phyloP scores from a whole-genome alignment of 2,888 invertebrate species.

The Mimas tiliae region DNA sequence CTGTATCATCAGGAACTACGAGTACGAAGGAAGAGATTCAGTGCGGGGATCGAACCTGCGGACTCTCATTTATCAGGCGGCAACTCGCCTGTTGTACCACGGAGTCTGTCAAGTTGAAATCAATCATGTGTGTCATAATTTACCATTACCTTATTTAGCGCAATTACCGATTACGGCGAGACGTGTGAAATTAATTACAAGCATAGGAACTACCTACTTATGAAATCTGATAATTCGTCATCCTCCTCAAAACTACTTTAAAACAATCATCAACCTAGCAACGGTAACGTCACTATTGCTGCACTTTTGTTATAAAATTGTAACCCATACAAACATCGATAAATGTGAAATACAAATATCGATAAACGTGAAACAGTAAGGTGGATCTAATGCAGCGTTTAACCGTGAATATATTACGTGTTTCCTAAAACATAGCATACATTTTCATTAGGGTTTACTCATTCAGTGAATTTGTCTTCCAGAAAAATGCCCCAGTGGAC shows the following conservation, averaged over 20 bases:
- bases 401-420: background rate
- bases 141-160: background rate
- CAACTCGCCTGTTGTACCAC: too few relatives aligned
- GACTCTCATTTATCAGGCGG: too few relatives aligned
- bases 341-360: too few relatives aligned
- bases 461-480: background rate
- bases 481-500: constrained; percentile 70
- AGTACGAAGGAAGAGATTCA: too few relatives aligned
- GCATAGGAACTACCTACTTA: background rate
- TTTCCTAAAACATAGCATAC: too few relatives aligned
- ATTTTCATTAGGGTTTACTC: background rate
- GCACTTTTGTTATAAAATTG: constrained; percentile 9
- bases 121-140: background rate
- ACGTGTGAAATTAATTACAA: background rate
- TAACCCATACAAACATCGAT: too few relatives aligned
- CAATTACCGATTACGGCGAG: background rate
- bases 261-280: background rate
- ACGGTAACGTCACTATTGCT: background rate
- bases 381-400: constrained; percentile 14
- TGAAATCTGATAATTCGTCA: background rate
- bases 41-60: too few relatives aligned
- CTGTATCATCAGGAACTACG: too few relatives aligned
- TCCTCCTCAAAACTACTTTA: background rate
- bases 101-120: background rate
- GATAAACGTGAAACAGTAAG: constrained; percentile 4